Evolutionary conservation across 2,888 invertebrate genomes (phyloP).

Genomic region (Meandrusa payeni): DNA sequence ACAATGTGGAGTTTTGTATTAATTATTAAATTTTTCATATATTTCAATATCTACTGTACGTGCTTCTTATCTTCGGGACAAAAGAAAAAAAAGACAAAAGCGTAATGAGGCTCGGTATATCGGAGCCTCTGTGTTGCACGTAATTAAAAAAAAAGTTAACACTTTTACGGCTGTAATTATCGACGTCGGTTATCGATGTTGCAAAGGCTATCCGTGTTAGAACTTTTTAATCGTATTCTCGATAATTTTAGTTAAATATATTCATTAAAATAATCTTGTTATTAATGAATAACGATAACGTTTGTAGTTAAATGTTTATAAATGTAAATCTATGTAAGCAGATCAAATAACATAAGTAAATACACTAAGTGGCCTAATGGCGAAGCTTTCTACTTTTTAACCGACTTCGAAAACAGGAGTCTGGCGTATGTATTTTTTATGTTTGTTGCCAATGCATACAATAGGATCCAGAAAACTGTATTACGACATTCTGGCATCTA

Average conservation of each 20-base stretch:
- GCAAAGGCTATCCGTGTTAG: slow-evolving; percentile 53
- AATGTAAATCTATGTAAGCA: no score
- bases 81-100: slow-evolving; percentile 23
- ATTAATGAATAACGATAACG: slow-evolving; percentile 8
- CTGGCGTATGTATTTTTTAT: no score
- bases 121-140: slow-evolving; percentile 22
- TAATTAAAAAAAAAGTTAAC: slow-evolving; percentile 26
- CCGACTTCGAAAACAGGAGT: no score
- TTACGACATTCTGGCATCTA: no score
- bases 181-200: slow-evolving; percentile 35
- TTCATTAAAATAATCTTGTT: slow-evolving; percentile 23
- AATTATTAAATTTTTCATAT: no score
- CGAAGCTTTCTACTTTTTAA: no score
- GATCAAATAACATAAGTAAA: no score
- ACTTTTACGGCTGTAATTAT: slow-evolving; percentile 26
- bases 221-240: slow-evolving; percentile 45
- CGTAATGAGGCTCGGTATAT: slow-evolving; percentile 21
- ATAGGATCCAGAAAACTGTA: no score
- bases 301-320: not conserved
- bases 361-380: no score
- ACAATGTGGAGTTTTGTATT: no score
- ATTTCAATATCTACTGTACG: slow-evolving; percentile 2
- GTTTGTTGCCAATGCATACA: no score
- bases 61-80: slow-evolving; percentile 22
- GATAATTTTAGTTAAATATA: slow-evolving; percentile 29